These are phyloP conservation scores for Anolis apletophallus DNA, from an alignment of 2,797 vertebrate genomes.

Conservation along the genomic window DNA sequence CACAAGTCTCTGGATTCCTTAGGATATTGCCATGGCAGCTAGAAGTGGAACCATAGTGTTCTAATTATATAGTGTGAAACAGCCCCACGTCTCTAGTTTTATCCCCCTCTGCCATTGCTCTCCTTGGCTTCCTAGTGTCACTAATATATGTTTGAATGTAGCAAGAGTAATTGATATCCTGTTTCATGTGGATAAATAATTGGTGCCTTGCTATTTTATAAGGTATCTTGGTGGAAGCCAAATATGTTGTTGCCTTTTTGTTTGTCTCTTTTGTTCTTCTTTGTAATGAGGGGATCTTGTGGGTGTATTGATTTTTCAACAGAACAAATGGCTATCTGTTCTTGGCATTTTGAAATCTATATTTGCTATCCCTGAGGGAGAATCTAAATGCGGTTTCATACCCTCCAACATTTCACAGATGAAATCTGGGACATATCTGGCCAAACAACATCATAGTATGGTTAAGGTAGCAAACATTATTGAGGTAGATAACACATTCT, in stretches of 20 bases:
- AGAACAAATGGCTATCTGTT: not conserved
- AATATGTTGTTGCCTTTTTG: not conserved
- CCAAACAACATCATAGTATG: too few relatives aligned
- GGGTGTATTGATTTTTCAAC: constrained; percentile 18
- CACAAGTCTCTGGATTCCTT: too few relatives aligned
- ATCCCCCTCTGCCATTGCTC: not conserved
- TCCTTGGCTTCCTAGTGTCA: not conserved
- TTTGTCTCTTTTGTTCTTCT: constrained; percentile 28
- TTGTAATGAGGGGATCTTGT: not conserved
- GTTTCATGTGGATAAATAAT: not conserved
- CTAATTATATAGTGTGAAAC: too few relatives aligned
- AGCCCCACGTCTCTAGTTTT: too few relatives aligned
- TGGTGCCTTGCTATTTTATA: not conserved
- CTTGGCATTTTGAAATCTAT: not conserved
- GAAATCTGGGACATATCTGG: not conserved
- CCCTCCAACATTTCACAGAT: not conserved
- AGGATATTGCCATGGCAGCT: too few relatives aligned
- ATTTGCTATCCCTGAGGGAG: not conserved
- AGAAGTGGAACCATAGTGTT: too few relatives aligned
- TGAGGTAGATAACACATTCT: too few relatives aligned
- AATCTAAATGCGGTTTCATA: not conserved
- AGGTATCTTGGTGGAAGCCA: not conserved
- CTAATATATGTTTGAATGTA: not conserved
- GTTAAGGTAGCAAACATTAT: too few relatives aligned
- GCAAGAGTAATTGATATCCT: too few relatives aligned